A percentile compares a stretch with the other conserved stretches of the same genome.
Evolutionary conservation across 1,140 invertebrate genomes (phyloP).

Genomic region (Tetramorium alpestre): DNA sequence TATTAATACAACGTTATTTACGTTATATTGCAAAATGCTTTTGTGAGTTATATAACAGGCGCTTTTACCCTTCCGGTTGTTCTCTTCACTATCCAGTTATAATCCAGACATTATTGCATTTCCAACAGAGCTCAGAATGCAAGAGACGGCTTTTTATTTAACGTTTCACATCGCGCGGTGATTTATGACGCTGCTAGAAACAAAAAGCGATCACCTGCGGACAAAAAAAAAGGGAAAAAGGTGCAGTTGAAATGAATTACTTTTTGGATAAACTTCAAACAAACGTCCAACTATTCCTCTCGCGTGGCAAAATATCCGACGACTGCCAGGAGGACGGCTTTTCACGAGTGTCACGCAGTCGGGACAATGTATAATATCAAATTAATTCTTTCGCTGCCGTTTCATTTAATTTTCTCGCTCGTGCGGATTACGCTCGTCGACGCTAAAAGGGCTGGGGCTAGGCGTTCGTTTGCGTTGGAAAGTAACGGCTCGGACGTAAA

Average conservation of each 20-base stretch:
- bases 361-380: constrained; percentile 5
- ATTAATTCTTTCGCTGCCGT: constrained; percentile 42
- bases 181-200: constrained; percentile 21
- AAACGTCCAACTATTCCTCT: constrained; percentile 24
- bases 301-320: neutral
- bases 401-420: constrained; percentile 38
- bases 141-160: constrained; percentile 52
- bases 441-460: constrained; percentile 1
- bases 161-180: constrained; percentile 35
- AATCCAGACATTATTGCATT: constrained; percentile 43
- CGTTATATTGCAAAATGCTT: neutral
- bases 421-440: neutral
- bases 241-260: constrained; percentile 25
- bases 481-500: constrained; percentile 23
- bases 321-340: neutral
- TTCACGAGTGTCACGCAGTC: neutral
- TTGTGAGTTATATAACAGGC: constrained; percentile 1
- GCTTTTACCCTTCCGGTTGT: neutral
- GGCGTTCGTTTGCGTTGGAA: constrained; percentile 47
- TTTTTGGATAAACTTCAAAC: constrained; percentile 43
- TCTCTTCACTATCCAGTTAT: constrained; percentile 34
- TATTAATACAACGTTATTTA: neutral
- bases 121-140: constrained; percentile 35
- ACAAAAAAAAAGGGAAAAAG: neutral
- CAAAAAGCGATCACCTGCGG: constrained; percentile 33